phyloP scores from a whole-genome alignment of 53 echinoderm and acorn worm species.

The Paracentrotus lividus region DNA sequence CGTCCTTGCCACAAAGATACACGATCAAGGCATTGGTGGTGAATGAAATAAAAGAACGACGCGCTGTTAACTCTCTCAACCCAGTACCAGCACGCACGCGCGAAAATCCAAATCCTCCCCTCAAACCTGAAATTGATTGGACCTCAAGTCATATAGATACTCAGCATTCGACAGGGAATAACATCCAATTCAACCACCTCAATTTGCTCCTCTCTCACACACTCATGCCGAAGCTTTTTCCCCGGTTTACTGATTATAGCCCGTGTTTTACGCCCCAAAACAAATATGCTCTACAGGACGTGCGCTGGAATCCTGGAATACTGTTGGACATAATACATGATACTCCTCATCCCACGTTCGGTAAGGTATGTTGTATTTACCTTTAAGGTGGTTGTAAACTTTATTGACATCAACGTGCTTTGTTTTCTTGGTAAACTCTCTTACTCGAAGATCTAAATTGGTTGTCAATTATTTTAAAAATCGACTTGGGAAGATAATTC shows the following conservation, averaged over 20 bases:
- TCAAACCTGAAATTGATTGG: background rate
- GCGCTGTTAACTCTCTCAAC: background rate
- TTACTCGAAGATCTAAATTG: too few species aligned
- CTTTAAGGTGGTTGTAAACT: background rate
- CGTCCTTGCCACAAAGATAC: too few species aligned
- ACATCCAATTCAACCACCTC: slow-evolving; percentile 11
- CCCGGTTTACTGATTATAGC: background rate
- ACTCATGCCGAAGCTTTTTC: background rate
- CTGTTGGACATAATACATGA: background rate
- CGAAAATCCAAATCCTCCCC: background rate
- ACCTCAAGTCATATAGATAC: background rate
- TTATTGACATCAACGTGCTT: background rate
- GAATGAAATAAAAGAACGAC: too few species aligned
- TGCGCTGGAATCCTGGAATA: background rate
- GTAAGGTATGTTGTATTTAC: background rate
- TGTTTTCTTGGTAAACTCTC: too few species aligned
- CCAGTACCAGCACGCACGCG: background rate
- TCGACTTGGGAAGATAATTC: too few species aligned
- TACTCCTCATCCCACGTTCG: background rate
- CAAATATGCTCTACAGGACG: background rate
- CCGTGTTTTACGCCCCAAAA: background rate
- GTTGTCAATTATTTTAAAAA: too few species aligned
- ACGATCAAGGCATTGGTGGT: too few species aligned
- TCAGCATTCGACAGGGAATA: slow-evolving; percentile 4
- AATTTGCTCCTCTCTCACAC: background rate